Evolutionary conservation across 2,888 invertebrate species (phyloP), one percentile per base, ranked within the genome.

Genomic region (Proisotoma minuta): DNA sequence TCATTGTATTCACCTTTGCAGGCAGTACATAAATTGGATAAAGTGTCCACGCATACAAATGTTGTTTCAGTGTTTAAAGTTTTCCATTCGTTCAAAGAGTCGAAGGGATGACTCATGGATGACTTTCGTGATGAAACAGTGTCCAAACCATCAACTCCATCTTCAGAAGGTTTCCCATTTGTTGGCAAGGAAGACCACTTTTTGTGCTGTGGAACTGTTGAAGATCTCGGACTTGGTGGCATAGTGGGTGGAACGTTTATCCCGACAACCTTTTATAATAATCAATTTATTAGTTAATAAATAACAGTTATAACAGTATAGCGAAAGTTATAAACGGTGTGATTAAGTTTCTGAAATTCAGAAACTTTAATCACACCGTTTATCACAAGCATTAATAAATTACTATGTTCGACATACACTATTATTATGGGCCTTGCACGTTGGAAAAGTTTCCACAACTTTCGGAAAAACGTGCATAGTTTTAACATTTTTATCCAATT

Each of bases 1-100:
- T 73, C 73, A 57, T 71, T 72, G 18, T 70, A 65, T 60, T 73
- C 73, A 24, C 73, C 73, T 62, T 73, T 73, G 48, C 73, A 73
- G 12, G 67, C 68, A 43, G 29, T 61, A 59, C 69, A 70, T 15
- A 73, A 51, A 48, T 66, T 69, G 12, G 71, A 65, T n/a, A 73
- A 57, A 4, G 72, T 72, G 49, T 73, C 71, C 4, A 73, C 65
- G 20, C 72, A 66, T 15, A 67, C 54, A 56, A 72, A 73, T 1
- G 73, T 73, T 0, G 71, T 63, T 58, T 73, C 73, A 0, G 73
- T 71, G 26, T 69, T 71, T 22, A 73, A 57, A n/a, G 68, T 61
- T 59, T 71, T 65, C 73, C 73, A 73, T 50, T 68, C 66, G 48
- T 61, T 70, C 0, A 65, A 63, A 12, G 61, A 47, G 27, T 70